These are phyloP conservation scores for Trachelus iudaicus DNA, from an alignment of 2,888 invertebrate species.

Conservation along the genomic window DNA sequence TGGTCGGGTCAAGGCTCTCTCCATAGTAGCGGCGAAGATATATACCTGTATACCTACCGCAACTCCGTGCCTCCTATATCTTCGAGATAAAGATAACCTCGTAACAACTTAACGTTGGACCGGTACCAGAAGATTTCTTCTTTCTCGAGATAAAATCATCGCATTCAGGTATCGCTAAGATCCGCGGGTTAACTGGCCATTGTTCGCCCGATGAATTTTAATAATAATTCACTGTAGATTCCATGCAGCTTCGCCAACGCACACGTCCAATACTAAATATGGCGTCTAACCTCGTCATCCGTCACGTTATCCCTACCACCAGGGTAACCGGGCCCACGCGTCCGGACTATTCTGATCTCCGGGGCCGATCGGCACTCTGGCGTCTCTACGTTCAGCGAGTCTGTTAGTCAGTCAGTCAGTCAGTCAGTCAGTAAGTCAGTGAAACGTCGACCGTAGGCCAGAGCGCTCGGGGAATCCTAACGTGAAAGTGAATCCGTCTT, in stretches of 20 bases:
- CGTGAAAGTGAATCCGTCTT: not conserved
- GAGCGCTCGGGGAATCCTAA: not conserved
- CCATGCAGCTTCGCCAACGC: not conserved
- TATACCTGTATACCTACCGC: not conserved
- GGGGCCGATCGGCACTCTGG: constrained; percentile 4
- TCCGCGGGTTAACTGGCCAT: not conserved
- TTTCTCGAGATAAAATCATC: not conserved
- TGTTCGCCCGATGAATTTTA: not conserved
- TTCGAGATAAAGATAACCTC: not conserved
- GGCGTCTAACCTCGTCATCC: constrained; percentile 46
- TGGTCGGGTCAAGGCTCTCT: not conserved
- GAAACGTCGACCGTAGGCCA: constrained; percentile 15
- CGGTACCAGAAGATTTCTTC: not conserved
- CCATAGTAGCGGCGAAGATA: not conserved
- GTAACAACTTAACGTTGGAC: not conserved
- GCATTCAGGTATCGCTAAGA: not conserved
- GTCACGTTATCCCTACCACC: constrained; percentile 38
- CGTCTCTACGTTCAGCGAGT: not conserved
- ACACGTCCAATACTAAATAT: constrained; percentile 53
- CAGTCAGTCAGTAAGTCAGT: constrained; percentile 7
- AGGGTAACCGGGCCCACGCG: constrained; percentile 7
- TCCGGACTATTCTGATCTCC: constrained; percentile 19
- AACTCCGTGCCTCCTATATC: not conserved
- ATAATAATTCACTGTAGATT: not conserved
- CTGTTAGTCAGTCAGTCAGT: constrained; percentile 4